A percentile compares a stretch with the other conserved stretches of the same genome.
Conservation (phyloP, 2,797 vertebrate species). For the Kryptopterus vitreolus region DNA sequence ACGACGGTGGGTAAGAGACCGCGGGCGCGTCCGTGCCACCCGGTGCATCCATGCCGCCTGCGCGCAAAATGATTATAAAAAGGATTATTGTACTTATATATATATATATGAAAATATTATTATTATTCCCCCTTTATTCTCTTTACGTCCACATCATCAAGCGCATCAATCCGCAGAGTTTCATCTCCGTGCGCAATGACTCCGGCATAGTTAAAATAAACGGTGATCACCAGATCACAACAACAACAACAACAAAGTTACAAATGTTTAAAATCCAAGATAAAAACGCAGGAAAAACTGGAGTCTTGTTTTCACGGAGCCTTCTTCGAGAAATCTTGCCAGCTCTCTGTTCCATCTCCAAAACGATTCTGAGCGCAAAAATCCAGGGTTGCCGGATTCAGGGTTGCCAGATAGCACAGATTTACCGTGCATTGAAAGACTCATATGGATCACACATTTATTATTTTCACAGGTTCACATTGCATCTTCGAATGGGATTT, state of each 20-base stretch:
- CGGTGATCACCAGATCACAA: background rate
- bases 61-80: background rate
- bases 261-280: background rate
- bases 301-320: background rate
- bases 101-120: too few relatives aligned
- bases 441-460: background rate
- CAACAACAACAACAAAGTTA: background rate
- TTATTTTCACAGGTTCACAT: background rate
- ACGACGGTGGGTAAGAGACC: background rate
- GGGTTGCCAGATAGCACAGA: constrained; percentile 20
- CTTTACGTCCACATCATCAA: background rate
- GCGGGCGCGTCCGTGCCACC: constrained; percentile 11
- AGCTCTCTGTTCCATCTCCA: constrained; percentile 24
- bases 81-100: too few relatives aligned
- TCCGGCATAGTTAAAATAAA: background rate
- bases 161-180: background rate
- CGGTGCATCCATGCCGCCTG: background rate
- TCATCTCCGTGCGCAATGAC: background rate
- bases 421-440: background rate
- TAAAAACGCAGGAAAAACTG: background rate
- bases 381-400: background rate
- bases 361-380: constrained; percentile 19
- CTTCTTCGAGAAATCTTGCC: background rate
- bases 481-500: too few relatives aligned
- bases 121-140: background rate